Evolutionary conservation across 53 echinoderm and acorn worm genomes (phyloP), one percentile per base, ranked within the genome.

Genomic region (Stichopus horrens): DNA sequence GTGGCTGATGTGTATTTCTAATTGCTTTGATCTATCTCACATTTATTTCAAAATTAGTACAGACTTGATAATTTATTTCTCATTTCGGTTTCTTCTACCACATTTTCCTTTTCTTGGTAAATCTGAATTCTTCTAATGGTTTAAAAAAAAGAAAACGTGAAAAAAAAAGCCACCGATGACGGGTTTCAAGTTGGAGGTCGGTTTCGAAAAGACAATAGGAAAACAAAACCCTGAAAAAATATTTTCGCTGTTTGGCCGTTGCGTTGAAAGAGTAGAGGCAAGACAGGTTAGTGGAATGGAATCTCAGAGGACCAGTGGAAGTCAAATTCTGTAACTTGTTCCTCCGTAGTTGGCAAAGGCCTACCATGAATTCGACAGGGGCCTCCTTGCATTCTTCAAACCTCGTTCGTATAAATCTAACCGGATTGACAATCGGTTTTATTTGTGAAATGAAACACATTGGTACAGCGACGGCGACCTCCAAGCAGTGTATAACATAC

Each of bases 381-480:
- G 56, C 54, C 55, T 79, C 56, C 10, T 79, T n/a, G 56, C 79
- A 79, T 79, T 79, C 79, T 51, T 79, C 54, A 79, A 79, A 54
- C 54, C 79, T 55, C 54, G 54, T 56, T 79, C 54, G 55, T n/a
- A 81, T 81, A 81, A 81, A 81, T 81, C 81, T 81, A 57, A 81
- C 19, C 79, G 8, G 56, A 79, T 54, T 79, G n/a, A 55, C 56
- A 79, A 52, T 79, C 79, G 16, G 63, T 79, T 79, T 79, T 79
- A 79, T 79, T 79, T 55, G 79, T 79, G 79, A 79, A 79, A 79
- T 53, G 79, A 79, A 79, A 79, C 79, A 79, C 79, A 79, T 79
- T 79, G 79, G 79, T 53, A 55, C 9, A 54, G 53, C 53, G 52
- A 53, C 54, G 79, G 53, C 52, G 63, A 63, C 63, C 63, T 63